Evolutionary conservation across 2,888 invertebrate genomes (phyloP), one percentile per base, ranked within the genome.

Genomic region (Tuberolachnus salignus): DNA sequence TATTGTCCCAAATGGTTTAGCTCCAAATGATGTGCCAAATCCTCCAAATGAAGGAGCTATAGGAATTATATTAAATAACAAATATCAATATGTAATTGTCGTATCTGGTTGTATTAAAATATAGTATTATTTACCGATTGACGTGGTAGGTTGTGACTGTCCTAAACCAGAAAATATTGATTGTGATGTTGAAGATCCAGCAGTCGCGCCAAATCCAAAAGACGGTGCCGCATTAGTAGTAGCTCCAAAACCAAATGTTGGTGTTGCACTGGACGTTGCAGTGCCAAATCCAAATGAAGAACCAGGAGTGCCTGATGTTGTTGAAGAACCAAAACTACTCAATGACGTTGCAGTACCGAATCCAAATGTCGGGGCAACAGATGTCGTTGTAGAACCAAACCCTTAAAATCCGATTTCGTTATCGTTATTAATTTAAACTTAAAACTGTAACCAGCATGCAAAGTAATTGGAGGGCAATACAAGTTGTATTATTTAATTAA

Each of bases 161-260:
- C 84, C 85, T 75, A 84, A 83, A n/a, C 84, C 84, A 23, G 84
- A 83, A 75, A 83, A 83, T 19, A 83, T 84, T 21, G 88, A 87
- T 8, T 88, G 86, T 16, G 88, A 86, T 16, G 89, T 86, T 8
- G 88, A 86, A 61, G 89, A 86, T 1, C 87, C 83, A 0, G 88
- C 88, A 81, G 89, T 84, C 16, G 75, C 10, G 3, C 67, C 67
- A 0, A 85, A 86, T 61, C 89, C 89, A 84, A 90, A 90, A n/a
- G 86, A 84, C 49, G 85, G 83, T 4, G 84, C 83, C 11, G 85
- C 83, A n/a, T 87, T 83, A 63, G 84, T 80, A 81, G 84, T 82
- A 9, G 83, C 81, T 4, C 86, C 86, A 83, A 86, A 86, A 16
- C 84, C 83, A 26, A 74, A 74, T n/a, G 74, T 34, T 64, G 74